Evolutionary conservation across 2,888 invertebrate species (phyloP), one percentile per base, ranked within the genome.

Genomic region (Tipula unca): DNA sequence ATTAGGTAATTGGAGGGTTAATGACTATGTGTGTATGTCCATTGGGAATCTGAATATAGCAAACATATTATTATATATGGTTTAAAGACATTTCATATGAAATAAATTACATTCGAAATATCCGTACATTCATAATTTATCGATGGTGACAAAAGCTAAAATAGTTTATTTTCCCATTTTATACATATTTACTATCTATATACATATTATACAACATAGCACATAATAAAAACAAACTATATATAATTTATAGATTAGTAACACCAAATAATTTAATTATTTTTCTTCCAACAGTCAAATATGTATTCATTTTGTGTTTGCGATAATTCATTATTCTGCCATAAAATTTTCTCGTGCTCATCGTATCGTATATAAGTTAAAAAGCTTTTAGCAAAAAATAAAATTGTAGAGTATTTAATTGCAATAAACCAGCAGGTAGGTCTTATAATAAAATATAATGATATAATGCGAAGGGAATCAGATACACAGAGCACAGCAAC

Each of bases 341-440:
- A 48, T 48, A 48, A 48, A 48, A 48, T 17, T 48, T n/a, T 48
- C 4, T 17, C 48, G 17, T 20, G 17, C 48, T 17, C 17, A 48
- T 48, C 17, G 6, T 48, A 48, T 48, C 48, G 48, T 48, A 48
- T 48, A 48, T 48, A 17, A 48, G 48, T 17, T 48, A 17, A 48
- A 48, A 17, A 48, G 17, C 17, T 48, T 48, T 13, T 42, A 6
- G 48, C 17, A 5, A 17, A n/a, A 48, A 48, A 48, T 48, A 48
- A 48, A 17, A 17, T 48, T 48, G 17, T n/a, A 48, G 3, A 13
- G 69, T 69, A 69, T 25, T 69, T 69, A 69, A 69, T 69, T 69
- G 69, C 69, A 69, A 69, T 69, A 69, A 69, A 69, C 69, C 69
- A 69, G 69, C 69, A 69, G 69, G 69, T 25, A 69, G 69, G 48